Base-by-base conservation (phyloP, 2,888 invertebrate species). In the Sceliomorpha sp. region DNA sequence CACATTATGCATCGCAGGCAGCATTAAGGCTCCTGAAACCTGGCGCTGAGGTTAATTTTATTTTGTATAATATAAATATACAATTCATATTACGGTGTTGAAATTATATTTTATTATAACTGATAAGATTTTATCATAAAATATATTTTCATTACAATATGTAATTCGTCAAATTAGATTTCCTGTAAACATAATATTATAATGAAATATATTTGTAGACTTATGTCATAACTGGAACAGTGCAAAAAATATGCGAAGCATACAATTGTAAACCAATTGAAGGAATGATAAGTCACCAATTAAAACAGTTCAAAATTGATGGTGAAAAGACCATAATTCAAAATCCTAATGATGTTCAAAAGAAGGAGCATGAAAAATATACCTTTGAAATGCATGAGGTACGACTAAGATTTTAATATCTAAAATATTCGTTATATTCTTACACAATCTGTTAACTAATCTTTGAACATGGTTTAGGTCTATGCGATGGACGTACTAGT, bases 401-500 rank as follows among this genome's bases (percentile, higher is more conserved):
- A 74, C 48, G 62, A 42, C n/a, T 39, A 27, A 1, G 9, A 9
- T 5, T 26, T 6, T 0, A 17, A 9, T 37, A 15, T n/a, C 4
- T n/a, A n/a, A n/a, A n/a, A n/a, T n/a, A n/a, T n/a, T n/a, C n/a
- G n/a, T n/a, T n/a, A n/a, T n/a, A n/a, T n/a, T n/a, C n/a, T n/a
- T n/a, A n/a, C n/a, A n/a, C n/a, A n/a, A n/a, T n/a, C n/a, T n/a
- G n/a, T n/a, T n/a, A n/a, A n/a, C n/a, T n/a, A n/a, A n/a, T n/a
- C n/a, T n/a, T n/a, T n/a, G n/a, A n/a, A n/a, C n/a, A n/a, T n/a
- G n/a, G n/a, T n/a, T 12, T 42, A 86, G 86, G 86, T 98, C 0
- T 99, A 98, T 89, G 98, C 97, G 15, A 95, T 99, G 92, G 99
- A 99, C 90, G 96, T 99, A n/a, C 92, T 99, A 62, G 92, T 99